A percentile compares a stretch with the other conserved stretches of the same genome.
These are phyloP conservation scores for Tyto alba DNA, from an alignment of 2,113 vertebrate species.

Conservation along the genomic window DNA sequence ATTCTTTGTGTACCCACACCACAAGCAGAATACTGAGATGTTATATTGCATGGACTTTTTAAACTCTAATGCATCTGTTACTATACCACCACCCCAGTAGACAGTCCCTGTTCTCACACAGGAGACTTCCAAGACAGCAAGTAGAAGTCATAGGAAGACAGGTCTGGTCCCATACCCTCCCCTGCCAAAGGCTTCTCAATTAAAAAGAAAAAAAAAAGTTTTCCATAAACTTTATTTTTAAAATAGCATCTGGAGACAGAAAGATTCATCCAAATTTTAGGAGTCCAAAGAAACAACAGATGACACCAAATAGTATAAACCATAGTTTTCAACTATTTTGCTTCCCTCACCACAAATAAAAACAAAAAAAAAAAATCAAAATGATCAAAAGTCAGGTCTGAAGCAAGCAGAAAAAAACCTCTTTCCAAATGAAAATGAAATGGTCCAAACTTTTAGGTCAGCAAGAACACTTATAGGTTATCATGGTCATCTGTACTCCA, in stretches of 20 bases:
- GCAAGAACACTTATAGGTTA: background rate
- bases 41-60: background rate
- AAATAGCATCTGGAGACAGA: background rate
- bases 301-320: background rate
- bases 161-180: background rate
- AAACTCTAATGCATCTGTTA: background rate
- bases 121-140: background rate
- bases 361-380: background rate
- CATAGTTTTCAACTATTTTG: background rate
- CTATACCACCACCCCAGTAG: background rate
- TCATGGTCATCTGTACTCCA: background rate
- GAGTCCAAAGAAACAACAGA: background rate
- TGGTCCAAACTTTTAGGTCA: background rate
- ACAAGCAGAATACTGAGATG: background rate
- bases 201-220: background rate
- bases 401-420: background rate
- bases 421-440: background rate
- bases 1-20: background rate
- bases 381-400: background rate
- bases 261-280: background rate
- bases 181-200: background rate
- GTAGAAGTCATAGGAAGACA: background rate
- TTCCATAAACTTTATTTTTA: background rate
- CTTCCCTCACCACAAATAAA: accelerated
- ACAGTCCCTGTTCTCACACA: background rate